Base-by-base conservation (phyloP, 2,113 vertebrate genomes). In the Pseudolaguvia tuberculata region DNA sequence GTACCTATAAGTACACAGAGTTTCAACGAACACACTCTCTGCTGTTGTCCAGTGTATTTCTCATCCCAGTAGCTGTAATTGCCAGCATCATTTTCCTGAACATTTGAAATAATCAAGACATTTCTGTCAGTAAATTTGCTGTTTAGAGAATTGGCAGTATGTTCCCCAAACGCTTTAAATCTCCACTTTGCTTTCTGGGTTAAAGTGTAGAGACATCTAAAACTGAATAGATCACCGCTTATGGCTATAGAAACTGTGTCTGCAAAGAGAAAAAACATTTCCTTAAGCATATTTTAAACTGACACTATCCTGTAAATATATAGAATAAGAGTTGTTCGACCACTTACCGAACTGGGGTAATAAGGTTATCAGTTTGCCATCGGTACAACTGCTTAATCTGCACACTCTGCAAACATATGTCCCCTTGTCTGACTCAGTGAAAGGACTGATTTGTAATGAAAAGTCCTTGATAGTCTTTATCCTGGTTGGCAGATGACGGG, bases 1-100 rank as follows among this genome's bases (percentile, higher is more conserved):
- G 35, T 76, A 89, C 87, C 84, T 73, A 75, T 78, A 20, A 81
- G 12, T 18, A 88, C 78, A 71, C 83, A 83, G 58, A 88, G 61
- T 51, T 29, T 78, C 50, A 88, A 5, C n/a, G 78, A 78, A 1
- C 81, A 48, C 18, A 77, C 18, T 53, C 72, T 80, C 1, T 78
- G 18, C 35, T 1, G 10, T 5, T 75, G 27, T 65, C 35, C 45
- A n/a, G 23, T n/a, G n/a, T n/a, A n/a, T n/a, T n/a, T 25, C 10
- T 8, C 53, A 12, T 10, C 71, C 85, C 83, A 85, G 78, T 85
- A 88, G 12, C 56, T 83, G 52, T 87, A 88, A 50, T 76, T 80
- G 8, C 87, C 87, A 17, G 77, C 81, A 76, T 85, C 20, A 53
- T 50, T 17, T 17, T 7, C 17, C 59, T 21, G 66, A 9, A 88